phyloP scores from a whole-genome alignment of 2,797 vertebrate genomes.

The Sylvilagus floridanus region DNA sequence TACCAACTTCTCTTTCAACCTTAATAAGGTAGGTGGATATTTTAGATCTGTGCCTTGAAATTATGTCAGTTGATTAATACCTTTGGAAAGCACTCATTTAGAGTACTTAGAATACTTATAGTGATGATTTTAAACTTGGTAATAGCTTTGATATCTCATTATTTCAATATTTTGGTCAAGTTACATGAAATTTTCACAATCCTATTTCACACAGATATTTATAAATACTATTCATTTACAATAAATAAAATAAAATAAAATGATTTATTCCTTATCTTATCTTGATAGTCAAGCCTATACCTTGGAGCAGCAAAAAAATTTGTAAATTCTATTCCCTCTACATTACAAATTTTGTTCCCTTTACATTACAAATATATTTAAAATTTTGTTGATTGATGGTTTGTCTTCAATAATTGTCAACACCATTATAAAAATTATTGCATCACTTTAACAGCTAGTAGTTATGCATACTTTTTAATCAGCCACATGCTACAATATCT shows the following conservation, averaged over 20 bases:
- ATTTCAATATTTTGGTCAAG: background rate
- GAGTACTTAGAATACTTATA: background rate
- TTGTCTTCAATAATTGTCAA: conserved; percentile 4
- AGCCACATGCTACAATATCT: background rate
- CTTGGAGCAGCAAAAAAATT: background rate
- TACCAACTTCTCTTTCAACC: background rate
- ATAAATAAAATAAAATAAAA: conserved; percentile 30
- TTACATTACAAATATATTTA: background rate
- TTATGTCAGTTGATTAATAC: background rate
- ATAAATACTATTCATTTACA: background rate
- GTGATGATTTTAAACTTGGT: background rate
- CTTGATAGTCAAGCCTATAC: background rate
- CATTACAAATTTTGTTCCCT: background rate
- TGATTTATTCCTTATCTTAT: background rate
- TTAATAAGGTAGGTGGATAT: background rate
- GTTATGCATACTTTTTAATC: background rate
- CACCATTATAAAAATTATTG: background rate
- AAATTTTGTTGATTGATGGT: background rate
- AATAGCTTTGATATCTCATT: background rate
- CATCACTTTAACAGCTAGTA: background rate
- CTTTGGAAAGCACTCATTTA: background rate
- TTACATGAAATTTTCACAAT: conserved; percentile 33
- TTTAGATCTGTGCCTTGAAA: background rate
- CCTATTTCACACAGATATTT: background rate
- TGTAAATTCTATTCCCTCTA: background rate